Percentiles rank a stretch among this genome's conserved stretches.
Conservation (phyloP, 2,113 vertebrate genomes). For the Muscicapa adusta region DNA sequence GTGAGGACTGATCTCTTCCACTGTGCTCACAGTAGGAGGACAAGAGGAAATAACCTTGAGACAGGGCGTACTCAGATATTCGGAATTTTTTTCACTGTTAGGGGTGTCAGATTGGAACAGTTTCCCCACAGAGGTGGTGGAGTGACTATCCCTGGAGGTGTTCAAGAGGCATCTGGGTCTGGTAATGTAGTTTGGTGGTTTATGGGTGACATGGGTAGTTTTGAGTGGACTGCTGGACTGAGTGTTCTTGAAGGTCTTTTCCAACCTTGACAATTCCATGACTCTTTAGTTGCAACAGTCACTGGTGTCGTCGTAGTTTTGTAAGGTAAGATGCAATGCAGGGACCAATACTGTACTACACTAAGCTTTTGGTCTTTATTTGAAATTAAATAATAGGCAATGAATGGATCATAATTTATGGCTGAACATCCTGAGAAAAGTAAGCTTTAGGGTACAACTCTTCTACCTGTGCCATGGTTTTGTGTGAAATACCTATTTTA, state of each 20-base stretch:
- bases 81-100: not conserved
- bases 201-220: not conserved
- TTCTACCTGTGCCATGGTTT: not conserved
- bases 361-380: not conserved
- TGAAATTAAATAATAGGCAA: not conserved
- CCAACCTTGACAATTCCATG: not conserved
- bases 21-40: not conserved
- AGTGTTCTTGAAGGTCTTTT: not conserved
- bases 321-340: not conserved
- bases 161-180: not conserved
- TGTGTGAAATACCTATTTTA: not conserved
- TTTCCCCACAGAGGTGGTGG: not conserved
- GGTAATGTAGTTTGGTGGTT: not conserved
- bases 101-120: not conserved
- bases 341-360: not conserved
- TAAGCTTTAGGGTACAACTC: not conserved
- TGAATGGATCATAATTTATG: not conserved
- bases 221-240: not conserved
- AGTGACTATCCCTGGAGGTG: not conserved
- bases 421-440: not conserved
- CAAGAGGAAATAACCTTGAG: not conserved
- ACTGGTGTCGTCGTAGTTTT: not conserved
- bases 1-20: not conserved
- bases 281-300: not conserved
- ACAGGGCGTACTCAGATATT: not conserved